These are phyloP conservation scores for Sepioteuthis lessoniana DNA, from an alignment of 2,888 invertebrate species.

Conservation along the genomic window DNA sequence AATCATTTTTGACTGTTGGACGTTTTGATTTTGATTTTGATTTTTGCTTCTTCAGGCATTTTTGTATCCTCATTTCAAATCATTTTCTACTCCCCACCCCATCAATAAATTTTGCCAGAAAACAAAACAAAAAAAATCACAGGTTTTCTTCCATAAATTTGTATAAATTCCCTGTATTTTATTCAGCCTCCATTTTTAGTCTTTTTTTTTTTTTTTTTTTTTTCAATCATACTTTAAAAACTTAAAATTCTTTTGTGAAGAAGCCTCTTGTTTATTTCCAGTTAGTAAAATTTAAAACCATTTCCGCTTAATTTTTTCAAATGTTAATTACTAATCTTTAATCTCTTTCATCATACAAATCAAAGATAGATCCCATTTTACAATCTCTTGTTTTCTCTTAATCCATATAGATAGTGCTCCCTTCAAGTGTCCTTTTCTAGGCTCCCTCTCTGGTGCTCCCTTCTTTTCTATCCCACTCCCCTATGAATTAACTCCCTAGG, in stretches of 20 bases:
- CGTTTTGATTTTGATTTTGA: neutral
- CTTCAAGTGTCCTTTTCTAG: neutral
- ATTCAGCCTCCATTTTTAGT: neutral
- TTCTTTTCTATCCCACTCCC: neutral
- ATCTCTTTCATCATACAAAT: neutral
- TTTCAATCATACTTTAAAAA: neutral
- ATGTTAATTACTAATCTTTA: neutral
- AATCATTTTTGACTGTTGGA: neutral
- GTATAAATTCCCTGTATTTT: neutral
- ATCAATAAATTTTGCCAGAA: neutral
- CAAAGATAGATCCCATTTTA: neutral
- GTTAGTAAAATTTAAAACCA: too few relatives aligned
- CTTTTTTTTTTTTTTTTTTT: neutral
- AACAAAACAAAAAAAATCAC: neutral
- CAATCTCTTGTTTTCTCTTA: neutral
- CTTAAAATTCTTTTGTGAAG: neutral
- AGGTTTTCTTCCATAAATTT: neutral
- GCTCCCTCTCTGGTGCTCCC: neutral
- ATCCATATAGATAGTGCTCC: neutral
- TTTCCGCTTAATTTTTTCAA: neutral
- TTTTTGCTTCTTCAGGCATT: neutral
- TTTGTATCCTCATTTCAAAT: neutral
- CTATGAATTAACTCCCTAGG: too few relatives aligned
- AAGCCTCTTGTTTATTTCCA: neutral
- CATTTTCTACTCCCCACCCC: neutral